A percentile compares a stretch with the other conserved stretches of the same genome.
Conservation (phyloP, 2,113 vertebrate genomes). For the Phainopepla nitens region DNA sequence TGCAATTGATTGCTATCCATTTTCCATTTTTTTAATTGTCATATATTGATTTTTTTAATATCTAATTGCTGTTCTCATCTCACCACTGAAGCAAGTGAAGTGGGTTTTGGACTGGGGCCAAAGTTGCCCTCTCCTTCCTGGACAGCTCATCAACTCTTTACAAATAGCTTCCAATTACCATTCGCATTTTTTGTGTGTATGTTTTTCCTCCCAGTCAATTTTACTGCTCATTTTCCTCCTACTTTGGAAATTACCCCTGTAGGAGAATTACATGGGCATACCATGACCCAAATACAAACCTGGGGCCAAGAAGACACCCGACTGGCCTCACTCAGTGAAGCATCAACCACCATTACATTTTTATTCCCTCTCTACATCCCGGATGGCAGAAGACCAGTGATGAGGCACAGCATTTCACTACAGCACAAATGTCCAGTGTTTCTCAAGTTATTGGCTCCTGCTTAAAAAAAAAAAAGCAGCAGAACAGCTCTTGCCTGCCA, state of each 20-base stretch:
- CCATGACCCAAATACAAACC: background rate
- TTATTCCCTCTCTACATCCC: background rate
- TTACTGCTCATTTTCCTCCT: background rate
- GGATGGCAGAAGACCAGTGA: background rate
- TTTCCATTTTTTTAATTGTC: conserved; percentile 45
- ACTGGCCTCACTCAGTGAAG: background rate
- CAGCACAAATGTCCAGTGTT: background rate
- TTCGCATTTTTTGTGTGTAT: background rate
- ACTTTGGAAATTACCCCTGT: background rate
- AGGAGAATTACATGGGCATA: background rate
- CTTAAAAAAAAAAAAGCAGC: background rate
- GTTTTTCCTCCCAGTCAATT: background rate
- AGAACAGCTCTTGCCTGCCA: background rate
- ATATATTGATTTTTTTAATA: conserved; percentile 54
- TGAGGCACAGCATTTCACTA: background rate
- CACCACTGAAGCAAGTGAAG: conserved; percentile 38
- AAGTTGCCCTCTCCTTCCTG: conserved; percentile 47
- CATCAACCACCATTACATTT: background rate
- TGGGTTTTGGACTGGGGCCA: conserved; percentile 30
- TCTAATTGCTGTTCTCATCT: conserved; percentile 55
- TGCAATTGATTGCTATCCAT: background rate
- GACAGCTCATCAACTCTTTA: conserved; percentile 51
- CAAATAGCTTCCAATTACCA: conserved; percentile 36
- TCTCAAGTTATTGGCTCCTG: background rate
- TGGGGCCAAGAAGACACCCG: background rate